Percentiles rank a stretch among this genome's conserved stretches.
These are phyloP conservation scores for Rhinolophus sinicus DNA, from an alignment of 2,113 vertebrate species.

Conservation along the genomic window DNA sequence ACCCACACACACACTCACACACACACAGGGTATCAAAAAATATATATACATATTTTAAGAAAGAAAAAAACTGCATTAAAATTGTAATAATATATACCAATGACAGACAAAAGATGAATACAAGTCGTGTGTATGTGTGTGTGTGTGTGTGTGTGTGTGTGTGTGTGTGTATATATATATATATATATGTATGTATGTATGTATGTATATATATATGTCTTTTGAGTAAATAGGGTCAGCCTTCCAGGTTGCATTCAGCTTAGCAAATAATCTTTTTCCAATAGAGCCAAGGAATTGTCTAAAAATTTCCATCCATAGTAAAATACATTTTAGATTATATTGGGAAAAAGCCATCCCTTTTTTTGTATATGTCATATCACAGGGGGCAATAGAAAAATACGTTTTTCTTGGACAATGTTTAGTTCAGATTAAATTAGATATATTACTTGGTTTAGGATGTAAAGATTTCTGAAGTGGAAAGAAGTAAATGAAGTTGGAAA, in stretches of 20 bases:
- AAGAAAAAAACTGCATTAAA: too few species aligned
- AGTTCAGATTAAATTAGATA: background rate
- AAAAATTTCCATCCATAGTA: constrained; percentile 12
- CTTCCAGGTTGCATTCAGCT: background rate
- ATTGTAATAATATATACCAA: too few species aligned
- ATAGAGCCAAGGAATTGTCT: background rate
- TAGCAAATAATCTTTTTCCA: background rate
- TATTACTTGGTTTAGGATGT: background rate
- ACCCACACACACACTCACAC: too few species aligned
- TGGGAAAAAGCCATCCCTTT: background rate
- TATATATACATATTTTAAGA: too few species aligned
- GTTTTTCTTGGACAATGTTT: background rate
- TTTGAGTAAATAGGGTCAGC: constrained; percentile 60
- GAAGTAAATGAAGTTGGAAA: background rate
- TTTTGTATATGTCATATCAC: background rate
- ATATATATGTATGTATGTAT: background rate
- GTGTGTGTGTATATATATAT: background rate
- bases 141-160: background rate
- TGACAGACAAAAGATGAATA: too few species aligned
- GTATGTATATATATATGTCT: background rate
- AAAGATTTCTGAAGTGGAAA: constrained; percentile 20
- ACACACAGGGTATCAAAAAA: too few species aligned
- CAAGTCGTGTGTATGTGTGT: too few species aligned
- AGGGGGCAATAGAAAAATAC: background rate
- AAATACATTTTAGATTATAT: background rate